Percentiles rank a stretch among this genome's conserved stretches.
phyloP scores from a whole-genome alignment of 2,888 invertebrate species.

The Hypomecis atomaria region DNA sequence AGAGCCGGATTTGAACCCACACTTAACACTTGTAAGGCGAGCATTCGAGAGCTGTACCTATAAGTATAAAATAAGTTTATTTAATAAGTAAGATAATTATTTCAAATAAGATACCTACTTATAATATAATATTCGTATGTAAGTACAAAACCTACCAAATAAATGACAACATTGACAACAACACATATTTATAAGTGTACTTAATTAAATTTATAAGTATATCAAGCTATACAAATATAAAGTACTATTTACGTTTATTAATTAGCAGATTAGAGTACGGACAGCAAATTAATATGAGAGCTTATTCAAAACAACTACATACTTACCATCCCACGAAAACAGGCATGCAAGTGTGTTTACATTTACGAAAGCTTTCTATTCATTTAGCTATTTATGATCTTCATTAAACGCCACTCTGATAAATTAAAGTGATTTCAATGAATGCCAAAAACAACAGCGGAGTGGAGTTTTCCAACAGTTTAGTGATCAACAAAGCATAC shows the following conservation, averaged over 20 bases:
- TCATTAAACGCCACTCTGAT: conserved; percentile 19
- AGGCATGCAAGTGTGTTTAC: neutral
- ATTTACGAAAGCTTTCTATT: conserved; percentile 1
- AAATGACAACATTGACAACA: too few relatives aligned
- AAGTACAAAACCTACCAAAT: too few relatives aligned
- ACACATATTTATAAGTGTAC: too few relatives aligned
- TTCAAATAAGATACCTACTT: too few relatives aligned
- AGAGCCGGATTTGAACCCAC: too few relatives aligned
- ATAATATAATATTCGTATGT: too few relatives aligned
- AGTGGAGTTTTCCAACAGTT: conserved; percentile 9
- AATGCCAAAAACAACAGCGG: conserved; percentile 10
- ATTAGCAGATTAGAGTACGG: neutral
- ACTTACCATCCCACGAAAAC: neutral
- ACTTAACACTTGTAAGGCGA: too few relatives aligned
- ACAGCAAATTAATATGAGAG: neutral
- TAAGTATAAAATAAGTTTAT: too few relatives aligned
- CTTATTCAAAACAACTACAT: conserved; percentile 1
- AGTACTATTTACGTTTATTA: neutral
- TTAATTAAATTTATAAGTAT: neutral
- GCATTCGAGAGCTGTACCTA: too few relatives aligned
- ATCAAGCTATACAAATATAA: neutral
- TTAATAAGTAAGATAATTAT: too few relatives aligned
- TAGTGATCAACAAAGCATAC: conserved; percentile 6
- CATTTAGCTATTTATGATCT: conserved; percentile 19
- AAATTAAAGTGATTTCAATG: conserved; percentile 20